A percentile compares a stretch with the other conserved stretches of the same genome.
phyloP scores from a whole-genome alignment of 2,888 invertebrate genomes.

The Ametastegia equiseti region DNA sequence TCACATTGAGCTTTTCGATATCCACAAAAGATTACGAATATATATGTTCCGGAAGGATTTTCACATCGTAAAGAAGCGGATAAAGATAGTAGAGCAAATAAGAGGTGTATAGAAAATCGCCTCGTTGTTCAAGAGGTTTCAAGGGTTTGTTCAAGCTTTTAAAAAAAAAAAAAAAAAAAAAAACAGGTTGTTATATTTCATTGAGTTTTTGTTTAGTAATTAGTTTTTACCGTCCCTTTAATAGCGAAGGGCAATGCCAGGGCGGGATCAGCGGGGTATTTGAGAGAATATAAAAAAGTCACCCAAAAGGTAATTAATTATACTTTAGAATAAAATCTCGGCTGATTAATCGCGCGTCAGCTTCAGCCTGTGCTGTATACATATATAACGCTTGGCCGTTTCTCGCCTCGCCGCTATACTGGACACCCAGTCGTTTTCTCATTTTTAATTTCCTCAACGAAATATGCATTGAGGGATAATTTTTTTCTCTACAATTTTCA shows the following conservation, averaged over 20 bases:
- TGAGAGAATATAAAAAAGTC: slow-evolving; percentile 3
- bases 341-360: slow-evolving; percentile 45
- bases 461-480: neutral
- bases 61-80: neutral
- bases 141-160: neutral
- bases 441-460: neutral
- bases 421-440: neutral
- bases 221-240: slow-evolving; percentile 10
- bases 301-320: slow-evolving; percentile 40
- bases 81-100: neutral
- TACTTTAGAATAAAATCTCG: slow-evolving; percentile 41
- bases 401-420: neutral
- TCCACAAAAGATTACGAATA: neutral
- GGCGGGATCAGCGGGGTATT: neutral
- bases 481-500: too few species aligned
- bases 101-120: neutral
- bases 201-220: neutral
- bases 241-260: neutral
- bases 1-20: neutral
- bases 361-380: slow-evolving; percentile 28
- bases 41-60: neutral
- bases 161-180: too few species aligned
- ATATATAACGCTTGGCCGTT: too few species aligned
- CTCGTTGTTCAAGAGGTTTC: neutral
- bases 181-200: neutral